phyloP scores from a whole-genome alignment of 2,113 vertebrate genomes.

The Elephas maximus region DNA sequence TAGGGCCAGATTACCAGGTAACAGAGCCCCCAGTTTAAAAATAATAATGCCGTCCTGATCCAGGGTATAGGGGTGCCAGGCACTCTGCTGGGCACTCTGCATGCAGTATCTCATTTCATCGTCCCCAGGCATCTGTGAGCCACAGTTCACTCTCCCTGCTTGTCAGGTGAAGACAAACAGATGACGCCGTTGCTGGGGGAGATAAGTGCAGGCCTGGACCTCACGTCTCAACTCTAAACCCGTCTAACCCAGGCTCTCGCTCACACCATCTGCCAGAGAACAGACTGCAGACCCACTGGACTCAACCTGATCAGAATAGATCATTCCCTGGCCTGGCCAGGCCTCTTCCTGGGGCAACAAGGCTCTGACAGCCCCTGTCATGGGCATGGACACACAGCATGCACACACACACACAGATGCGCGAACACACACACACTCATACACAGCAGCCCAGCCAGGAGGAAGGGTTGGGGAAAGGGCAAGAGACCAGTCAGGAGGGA shows the following conservation, averaged over 20 bases:
- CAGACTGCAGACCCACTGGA: rapidly evolving
- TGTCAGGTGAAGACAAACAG: not conserved
- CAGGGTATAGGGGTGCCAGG: not conserved
- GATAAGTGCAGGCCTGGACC: not conserved
- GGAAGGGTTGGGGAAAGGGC: not conserved
- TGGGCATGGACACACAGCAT: rapidly evolving
- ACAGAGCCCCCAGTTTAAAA: not conserved
- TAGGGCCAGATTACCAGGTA: rapidly evolving
- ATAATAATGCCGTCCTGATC: not conserved
- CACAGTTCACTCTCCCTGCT: not conserved
- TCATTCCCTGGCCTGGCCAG: not conserved
- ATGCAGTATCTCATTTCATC: rapidly evolving
- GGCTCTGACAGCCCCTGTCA: not conserved
- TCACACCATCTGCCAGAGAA: rapidly evolving
- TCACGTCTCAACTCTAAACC: not conserved
- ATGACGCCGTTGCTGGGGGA: rapidly evolving
- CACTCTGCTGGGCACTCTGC: rapidly evolving
- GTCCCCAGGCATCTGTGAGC: not conserved
- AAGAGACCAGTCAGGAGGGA: too few relatives aligned
- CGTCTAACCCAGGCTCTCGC: not conserved
- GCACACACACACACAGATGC: too few relatives aligned
- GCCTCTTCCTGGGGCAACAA: not conserved
- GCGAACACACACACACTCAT: too few relatives aligned
- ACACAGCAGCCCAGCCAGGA: not conserved
- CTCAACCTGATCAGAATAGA: not conserved